Base-by-base conservation (phyloP, 1,140 invertebrate genomes). In the Zophobas morio region DNA sequence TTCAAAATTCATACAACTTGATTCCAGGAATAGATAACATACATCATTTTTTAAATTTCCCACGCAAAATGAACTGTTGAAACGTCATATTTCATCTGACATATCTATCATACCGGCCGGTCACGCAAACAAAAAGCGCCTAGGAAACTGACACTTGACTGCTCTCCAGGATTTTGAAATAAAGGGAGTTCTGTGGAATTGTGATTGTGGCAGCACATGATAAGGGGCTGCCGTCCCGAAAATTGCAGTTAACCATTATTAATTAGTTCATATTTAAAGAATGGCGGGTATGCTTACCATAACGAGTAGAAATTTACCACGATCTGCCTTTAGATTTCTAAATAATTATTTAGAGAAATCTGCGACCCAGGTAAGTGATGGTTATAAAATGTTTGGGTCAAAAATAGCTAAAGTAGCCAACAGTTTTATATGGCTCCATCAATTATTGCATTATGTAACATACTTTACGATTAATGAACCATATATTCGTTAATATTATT, bases 271-370 rank as follows among this genome's bases (percentile, higher is more conserved):
- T 42, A 42, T 42, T 33, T 42, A 32, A 40, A 74, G 37, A 74
- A 74, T 74, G 72, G 54, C 72, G 72, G 72, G 79, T 77, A 85
- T 87, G 81, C 73, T 87, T 74, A 81, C 81, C 3, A 75, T 86
- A 77, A 83, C 84, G 32, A 82, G 82, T 34, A 80, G 83, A 72
- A 83, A 81, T 78, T 32, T 86, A 80, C 83, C 83, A 54, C 83
- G 83, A 60, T 80, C 80, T 54, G 78, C 84, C 57, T 66, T 86
- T 54, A 82, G 84, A 32, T 74, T 81, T 56, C 77, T 85, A 78
- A 81, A 82, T 53, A 85, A 84, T 63, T 82, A 80, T 82, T 77
- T 85, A 42, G 82, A 86, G 74, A 83, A 81, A 76, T 81, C 78
- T 79, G 74, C 78, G 46, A 75, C 77, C 49, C 84, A 86, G 86